Evolutionary conservation across 2,797 vertebrate species (phyloP).

Genomic region (Cyclopterus lumpus): DNA sequence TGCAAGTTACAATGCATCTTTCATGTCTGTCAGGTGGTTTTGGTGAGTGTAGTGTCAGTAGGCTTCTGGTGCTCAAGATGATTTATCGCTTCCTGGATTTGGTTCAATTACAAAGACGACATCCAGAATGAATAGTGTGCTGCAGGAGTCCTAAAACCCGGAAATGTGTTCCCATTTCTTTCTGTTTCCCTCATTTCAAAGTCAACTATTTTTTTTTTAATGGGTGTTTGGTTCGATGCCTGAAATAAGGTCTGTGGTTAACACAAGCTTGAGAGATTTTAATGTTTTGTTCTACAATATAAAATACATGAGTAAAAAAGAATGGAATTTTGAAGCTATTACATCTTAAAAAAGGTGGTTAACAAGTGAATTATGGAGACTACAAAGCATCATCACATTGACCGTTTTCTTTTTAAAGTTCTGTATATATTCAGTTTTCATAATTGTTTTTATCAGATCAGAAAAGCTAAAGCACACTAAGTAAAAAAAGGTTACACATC

Average conservation of each 20-base stretch:
- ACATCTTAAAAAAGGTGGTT: not conserved
- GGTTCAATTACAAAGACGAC: constrained; percentile 42
- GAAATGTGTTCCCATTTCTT: not conserved
- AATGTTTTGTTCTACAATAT: not conserved
- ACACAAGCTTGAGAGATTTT: not conserved
- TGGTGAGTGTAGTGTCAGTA: constrained; percentile 20
- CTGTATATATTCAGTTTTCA: not conserved
- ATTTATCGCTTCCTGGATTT: constrained; percentile 55
- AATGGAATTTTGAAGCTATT: not conserved
- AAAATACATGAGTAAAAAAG: not conserved
- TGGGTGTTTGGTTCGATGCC: not conserved
- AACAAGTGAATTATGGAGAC: not conserved
- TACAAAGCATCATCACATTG: not conserved
- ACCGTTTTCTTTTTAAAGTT: not conserved
- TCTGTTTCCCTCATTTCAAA: not conserved
- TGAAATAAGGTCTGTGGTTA: not conserved
- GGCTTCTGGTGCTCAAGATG: constrained; percentile 36
- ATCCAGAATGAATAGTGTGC: constrained; percentile 22
- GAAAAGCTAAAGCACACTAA: not conserved
- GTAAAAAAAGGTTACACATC: not conserved
- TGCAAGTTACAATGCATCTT: constrained; percentile 76
- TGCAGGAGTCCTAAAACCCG: not conserved
- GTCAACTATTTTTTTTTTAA: not conserved
- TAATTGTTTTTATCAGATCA: not conserved
- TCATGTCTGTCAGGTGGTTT: constrained; percentile 30